phyloP scores from a whole-genome alignment of 2,113 vertebrate species.

The Python bivittatus region DNA sequence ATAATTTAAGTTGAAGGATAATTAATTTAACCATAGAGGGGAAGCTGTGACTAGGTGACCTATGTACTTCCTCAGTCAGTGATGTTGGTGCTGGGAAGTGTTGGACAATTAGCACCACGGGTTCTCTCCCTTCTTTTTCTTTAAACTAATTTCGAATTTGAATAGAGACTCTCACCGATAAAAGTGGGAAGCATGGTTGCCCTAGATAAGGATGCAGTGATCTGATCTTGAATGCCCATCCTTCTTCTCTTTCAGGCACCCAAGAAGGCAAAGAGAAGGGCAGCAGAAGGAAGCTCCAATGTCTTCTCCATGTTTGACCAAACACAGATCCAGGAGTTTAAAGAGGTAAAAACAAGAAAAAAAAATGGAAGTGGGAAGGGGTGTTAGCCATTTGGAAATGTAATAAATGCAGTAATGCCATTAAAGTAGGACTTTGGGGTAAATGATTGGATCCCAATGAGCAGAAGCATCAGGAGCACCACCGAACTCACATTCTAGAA shows the following conservation, averaged over 20 bases:
- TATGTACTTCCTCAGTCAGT: not conserved
- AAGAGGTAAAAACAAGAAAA: constrained; percentile 79
- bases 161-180: not conserved
- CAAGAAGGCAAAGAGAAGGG: constrained; percentile 91
- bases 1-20: not conserved
- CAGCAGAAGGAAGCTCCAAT: constrained; percentile 83
- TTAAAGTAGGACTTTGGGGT: too few relatives aligned
- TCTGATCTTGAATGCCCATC: not conserved
- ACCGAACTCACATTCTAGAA: not conserved
- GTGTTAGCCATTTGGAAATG: not conserved
- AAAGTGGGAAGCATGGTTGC: not conserved
- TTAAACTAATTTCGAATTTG: not conserved
- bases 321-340: constrained; percentile 96
- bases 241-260: constrained; percentile 76
- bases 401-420: not conserved
- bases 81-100: too few relatives aligned
- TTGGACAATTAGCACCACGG: not conserved
- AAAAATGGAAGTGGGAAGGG: not conserved
- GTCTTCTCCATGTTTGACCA: constrained; percentile 97
- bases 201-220: not conserved
- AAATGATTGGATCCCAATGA: too few relatives aligned
- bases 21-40: not conserved
- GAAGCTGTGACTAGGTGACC: not conserved
- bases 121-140: not conserved
- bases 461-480: not conserved